Base-by-base conservation (phyloP, 35 echinoderm and acorn worm genomes). In the Lytechinus pictus region DNA sequence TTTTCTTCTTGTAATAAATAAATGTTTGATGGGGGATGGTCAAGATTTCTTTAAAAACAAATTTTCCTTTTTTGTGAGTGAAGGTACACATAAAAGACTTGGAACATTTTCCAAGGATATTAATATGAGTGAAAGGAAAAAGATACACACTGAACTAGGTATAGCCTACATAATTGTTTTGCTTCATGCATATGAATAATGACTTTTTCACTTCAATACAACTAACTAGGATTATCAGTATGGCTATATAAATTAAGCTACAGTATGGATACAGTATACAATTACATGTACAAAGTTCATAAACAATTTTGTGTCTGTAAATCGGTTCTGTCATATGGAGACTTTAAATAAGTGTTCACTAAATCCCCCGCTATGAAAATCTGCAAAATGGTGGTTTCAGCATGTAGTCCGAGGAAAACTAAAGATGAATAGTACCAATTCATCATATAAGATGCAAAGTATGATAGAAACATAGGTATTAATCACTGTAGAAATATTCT, bases 181-280 rank as follows among this genome's bases (percentile, higher is more conserved):
- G n/a, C n/a, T 16, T 79, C 66, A 79, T 79, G 66, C 66, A 79
- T 79, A 79, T 79, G n/a, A 79, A 79, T n/a, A 24, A 79, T 79
- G 21, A n/a, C 66, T 24, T 24, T 6, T n/a, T 3, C 66, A 79
- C 16, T 79, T 4, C n/a, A 19, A 79, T 24, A 79, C 66, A 79
- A 24, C 66, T 79, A 79, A 79, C 66, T 79, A 79, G 21, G 66
- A 79, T 16, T 71, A 71, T 71, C 14, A 71, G 6, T 58, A 58
- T 71, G 14, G 61, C 56, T 58, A 58, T 10, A 9, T 58, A 58
- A 58, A 13, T 10, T 0, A 21, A 71, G 24, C 9, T 58, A 58
- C 56, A 58, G 13, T 2, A 58, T 6, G 56, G 56, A 10, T 58
- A 58, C 56, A 58, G 13, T 58, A 11, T 58, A 58, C 56, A 58